These are phyloP conservation scores for Miniopterus natalensis DNA, from an alignment of 2,113 vertebrate species.

Conservation along the genomic window DNA sequence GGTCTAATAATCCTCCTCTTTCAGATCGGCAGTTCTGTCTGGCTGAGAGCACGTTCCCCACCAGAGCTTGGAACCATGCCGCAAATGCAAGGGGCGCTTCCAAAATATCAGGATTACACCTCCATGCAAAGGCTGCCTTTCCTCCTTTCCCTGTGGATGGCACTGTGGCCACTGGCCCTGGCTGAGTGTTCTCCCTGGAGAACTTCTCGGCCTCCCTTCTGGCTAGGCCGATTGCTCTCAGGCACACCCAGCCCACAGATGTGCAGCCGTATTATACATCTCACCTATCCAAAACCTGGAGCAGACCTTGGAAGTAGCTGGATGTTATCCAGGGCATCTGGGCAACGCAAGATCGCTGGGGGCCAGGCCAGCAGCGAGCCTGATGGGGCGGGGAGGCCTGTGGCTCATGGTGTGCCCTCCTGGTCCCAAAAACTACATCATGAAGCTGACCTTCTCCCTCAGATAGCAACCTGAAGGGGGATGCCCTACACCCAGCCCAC, in stretches of 20 bases:
- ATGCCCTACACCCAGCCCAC: neutral
- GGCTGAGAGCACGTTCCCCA: neutral
- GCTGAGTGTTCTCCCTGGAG: neutral
- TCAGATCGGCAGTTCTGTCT: neutral
- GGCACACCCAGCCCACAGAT: neutral
- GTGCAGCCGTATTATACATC: neutral
- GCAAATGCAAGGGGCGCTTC: neutral
- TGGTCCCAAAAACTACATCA: neutral
- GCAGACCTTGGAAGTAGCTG: constrained; percentile 35
- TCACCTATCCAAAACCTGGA: neutral
- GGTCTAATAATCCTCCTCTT: neutral
- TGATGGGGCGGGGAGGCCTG: neutral
- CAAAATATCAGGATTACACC: neutral
- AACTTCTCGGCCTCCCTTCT: neutral
- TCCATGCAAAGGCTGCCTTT: neutral
- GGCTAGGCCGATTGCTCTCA: neutral
- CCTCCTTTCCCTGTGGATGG: neutral
- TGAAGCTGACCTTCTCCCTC: neutral
- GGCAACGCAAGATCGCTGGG: neutral
- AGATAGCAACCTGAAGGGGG: neutral
- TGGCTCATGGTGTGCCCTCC: neutral
- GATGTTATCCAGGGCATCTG: neutral
- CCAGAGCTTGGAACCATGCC: neutral
- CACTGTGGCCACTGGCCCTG: neutral
- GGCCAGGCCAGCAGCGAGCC: neutral